Conservation (phyloP, 2,888 invertebrate species). For the Dicranocentrus wangi region DNA sequence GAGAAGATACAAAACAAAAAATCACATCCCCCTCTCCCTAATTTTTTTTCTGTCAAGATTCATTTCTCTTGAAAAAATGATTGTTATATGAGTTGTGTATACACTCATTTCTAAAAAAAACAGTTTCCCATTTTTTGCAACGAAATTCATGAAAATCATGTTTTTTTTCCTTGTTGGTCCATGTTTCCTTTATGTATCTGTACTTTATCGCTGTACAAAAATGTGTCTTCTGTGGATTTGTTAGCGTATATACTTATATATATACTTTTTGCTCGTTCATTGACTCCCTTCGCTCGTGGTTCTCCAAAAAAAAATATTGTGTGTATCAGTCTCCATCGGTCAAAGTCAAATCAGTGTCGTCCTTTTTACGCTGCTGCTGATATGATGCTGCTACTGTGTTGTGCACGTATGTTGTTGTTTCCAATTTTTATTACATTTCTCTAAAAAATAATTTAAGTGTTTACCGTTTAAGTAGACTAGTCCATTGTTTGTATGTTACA, state of each 20-base stretch:
- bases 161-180: too few species aligned
- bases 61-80: too few species aligned
- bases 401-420: slow-evolving; percentile 36
- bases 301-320: slow-evolving; percentile 28
- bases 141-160: neutral
- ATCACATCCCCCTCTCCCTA: too few species aligned
- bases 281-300: slow-evolving; percentile 14
- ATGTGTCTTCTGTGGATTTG: neutral
- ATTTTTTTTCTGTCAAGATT: too few species aligned
- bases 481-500: slow-evolving; percentile 1
- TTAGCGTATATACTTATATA: neutral
- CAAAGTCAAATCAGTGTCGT: slow-evolving; percentile 18
- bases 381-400: slow-evolving; percentile 36
- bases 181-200: too few species aligned
- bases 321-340: slow-evolving; percentile 2
- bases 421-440: neutral
- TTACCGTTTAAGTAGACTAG: slow-evolving; percentile 1
- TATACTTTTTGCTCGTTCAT: slow-evolving; percentile 8
- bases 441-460: neutral
- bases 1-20: too few species aligned
- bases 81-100: too few species aligned
- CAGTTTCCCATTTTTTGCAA: too few species aligned
- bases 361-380: slow-evolving; percentile 33
- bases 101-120: too few species aligned
- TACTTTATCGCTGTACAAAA: neutral